These are phyloP conservation scores for Paracanthobrama guichenoti DNA, from an alignment of 2,113 vertebrate genomes.

Conservation along the genomic window DNA sequence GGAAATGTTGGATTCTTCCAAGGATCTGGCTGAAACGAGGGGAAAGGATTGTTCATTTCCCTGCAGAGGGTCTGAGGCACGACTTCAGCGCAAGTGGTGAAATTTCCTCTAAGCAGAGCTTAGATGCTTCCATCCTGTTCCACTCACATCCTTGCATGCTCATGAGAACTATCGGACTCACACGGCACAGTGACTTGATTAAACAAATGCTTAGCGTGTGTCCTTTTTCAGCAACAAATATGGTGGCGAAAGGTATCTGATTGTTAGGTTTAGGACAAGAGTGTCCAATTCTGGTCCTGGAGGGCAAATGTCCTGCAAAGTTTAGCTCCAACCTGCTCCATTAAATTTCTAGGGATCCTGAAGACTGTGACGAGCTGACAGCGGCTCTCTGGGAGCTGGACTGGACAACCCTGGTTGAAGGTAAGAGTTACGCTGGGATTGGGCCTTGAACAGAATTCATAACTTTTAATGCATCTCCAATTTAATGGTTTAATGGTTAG, in stretches of 20 bases:
- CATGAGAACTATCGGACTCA: neutral
- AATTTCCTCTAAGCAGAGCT: neutral
- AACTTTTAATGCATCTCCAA: no score
- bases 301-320: neutral
- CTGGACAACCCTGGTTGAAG: neutral
- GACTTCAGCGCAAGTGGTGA: neutral
- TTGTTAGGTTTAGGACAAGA: neutral
- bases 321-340: neutral
- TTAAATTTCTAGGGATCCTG: neutral
- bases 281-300: neutral
- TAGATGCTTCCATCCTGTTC: slow-evolving; percentile 4
- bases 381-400: neutral
- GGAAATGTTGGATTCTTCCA: slow-evolving; percentile 42
- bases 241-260: neutral
- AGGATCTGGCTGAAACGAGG: neutral
- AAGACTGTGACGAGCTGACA: neutral
- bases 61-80: slow-evolving; percentile 11
- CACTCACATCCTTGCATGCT: neutral
- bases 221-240: slow-evolving; percentile 7
- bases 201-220: neutral
- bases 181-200: neutral
- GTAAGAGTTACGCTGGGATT: no score
- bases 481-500: no score
- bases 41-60: slow-evolving; percentile 8
- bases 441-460: no score